A percentile compares a stretch with the other conserved stretches of the same genome.
phyloP scores from a whole-genome alignment of 2,113 vertebrate genomes.

The Chamaea fasciata region DNA sequence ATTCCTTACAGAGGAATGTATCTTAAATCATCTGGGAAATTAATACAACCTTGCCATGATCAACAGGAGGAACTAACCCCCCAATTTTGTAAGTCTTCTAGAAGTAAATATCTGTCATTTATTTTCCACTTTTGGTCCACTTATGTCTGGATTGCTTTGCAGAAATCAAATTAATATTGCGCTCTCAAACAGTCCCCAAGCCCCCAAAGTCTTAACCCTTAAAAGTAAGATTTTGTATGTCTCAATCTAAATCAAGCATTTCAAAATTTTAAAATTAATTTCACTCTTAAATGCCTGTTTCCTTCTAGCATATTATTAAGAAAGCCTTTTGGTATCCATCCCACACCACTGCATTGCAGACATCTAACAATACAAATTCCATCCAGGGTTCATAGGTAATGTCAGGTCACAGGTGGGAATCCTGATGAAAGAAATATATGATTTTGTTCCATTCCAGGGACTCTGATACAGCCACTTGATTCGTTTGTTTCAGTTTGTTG shows the following conservation, averaged over 20 bases:
- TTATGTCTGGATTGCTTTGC: not conserved
- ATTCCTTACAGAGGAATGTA: not conserved
- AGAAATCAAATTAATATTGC: not conserved
- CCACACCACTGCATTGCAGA: not conserved
- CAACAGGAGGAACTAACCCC: not conserved
- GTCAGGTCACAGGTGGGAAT: not conserved
- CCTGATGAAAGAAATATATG: not conserved
- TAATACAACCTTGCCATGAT: not conserved
- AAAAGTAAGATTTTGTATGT: not conserved
- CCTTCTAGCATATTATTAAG: not conserved
- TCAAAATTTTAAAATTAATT: not conserved
- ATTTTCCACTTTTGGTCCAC: not conserved
- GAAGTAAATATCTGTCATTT: not conserved
- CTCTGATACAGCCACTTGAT: not conserved
- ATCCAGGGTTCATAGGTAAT: not conserved
- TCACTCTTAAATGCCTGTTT: not conserved
- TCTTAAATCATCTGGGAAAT: not conserved
- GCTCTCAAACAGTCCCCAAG: fast-evolving
- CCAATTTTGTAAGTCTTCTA: not conserved
- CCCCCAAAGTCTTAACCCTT: not conserved
- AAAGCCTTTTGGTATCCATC: not conserved
- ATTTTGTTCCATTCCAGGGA: not conserved
- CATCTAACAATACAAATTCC: not conserved
- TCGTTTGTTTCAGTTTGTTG: not conserved
- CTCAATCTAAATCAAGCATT: not conserved